Base-by-base conservation (phyloP, 2,113 vertebrate species). In the Haliaeetus leucogaster region DNA sequence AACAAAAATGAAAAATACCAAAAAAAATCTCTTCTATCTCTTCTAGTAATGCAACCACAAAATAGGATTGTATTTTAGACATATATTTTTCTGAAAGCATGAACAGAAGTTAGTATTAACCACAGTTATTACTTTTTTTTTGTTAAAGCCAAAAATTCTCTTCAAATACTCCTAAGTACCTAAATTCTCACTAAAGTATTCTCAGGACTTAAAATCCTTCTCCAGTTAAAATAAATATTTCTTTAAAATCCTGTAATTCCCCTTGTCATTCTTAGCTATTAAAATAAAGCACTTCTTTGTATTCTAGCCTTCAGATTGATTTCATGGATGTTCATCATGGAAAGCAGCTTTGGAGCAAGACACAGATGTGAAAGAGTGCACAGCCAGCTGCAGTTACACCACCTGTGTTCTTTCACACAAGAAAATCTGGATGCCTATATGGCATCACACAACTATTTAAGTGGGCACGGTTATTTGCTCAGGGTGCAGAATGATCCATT, bases 361-460 rank as follows among this genome's bases (percentile, higher is more conserved):
- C 25, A 7, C 77, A 97, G 42, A 97, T 84, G 94, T 92, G 82
- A 95, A 83, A 92, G 27, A 93, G 42, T 56, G 62, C 83, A 82
- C 15, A 91, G 78, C 86, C 96, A 97, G 97, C 95, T 98, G 94
- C 78, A 96, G 89, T 89, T 90, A 86, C 89, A 97, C 89, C 97
- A 97, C 95, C 95, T 96, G 96, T 79, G 92, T 89, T 97, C 77
- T 96, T 97, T 97, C 97, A 97, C 82, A 86, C 83, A 96, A 93
- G 82, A 97, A 97, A 98, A 96, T 87, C 84, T 92, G 70, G 82
- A 95, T 89, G 73, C 10, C 9, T 87, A 90, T 87, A 95, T 77
- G 89, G 86, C 70, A 93, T 86, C 81, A 92, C 81, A 66, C 45
- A 97, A 84, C 83, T 97, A 82, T 97, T 96, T 95, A 87, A 93